A percentile compares a stretch with the other conserved stretches of the same genome.
Evolutionary conservation across 2,113 vertebrate species (phyloP).

Genomic region (Oncorhynchus mykiss): DNA sequence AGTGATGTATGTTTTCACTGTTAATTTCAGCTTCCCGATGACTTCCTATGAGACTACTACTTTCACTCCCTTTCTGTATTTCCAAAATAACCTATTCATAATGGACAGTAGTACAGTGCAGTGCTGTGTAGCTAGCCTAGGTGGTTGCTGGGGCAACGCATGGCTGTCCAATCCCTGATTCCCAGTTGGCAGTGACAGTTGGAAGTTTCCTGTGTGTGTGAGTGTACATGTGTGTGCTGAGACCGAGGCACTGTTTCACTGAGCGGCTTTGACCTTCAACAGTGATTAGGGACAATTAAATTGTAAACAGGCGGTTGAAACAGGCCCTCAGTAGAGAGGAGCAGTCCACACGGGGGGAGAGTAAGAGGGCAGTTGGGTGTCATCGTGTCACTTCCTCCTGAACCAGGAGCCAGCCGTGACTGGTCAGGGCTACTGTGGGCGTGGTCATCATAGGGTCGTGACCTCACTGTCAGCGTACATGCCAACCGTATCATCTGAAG

Average conservation of each 20-base stretch:
- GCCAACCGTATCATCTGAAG: background rate
- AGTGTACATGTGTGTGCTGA: constrained; percentile 2
- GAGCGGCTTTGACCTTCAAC: constrained; percentile 64
- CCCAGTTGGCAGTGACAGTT: constrained; percentile 29
- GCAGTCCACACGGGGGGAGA: background rate
- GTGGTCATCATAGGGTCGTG: no score
- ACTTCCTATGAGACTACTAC: background rate
- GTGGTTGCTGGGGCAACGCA: constrained; percentile 7
- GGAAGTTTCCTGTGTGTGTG: constrained; percentile 3
- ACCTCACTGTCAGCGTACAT: no score
- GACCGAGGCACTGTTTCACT: constrained; percentile 42
- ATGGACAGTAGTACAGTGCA: constrained; percentile 12
- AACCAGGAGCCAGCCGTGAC: no score
- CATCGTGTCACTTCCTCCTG: no score
- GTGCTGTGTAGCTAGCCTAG: background rate
- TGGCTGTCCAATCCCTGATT: constrained; percentile 15
- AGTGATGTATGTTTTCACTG: background rate
- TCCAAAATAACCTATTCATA: constrained; percentile 23
- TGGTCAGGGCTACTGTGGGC: no score
- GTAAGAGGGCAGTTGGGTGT: no score
- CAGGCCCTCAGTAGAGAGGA: constrained; percentile 10
- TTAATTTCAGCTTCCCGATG: constrained; percentile 1
- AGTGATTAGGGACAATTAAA: constrained; percentile 69
- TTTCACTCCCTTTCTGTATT: background rate
- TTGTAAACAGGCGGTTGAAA: constrained; percentile 40